phyloP scores from a whole-genome alignment of 2,113 vertebrate genomes.

The Hyperoodon ampullatus region DNA sequence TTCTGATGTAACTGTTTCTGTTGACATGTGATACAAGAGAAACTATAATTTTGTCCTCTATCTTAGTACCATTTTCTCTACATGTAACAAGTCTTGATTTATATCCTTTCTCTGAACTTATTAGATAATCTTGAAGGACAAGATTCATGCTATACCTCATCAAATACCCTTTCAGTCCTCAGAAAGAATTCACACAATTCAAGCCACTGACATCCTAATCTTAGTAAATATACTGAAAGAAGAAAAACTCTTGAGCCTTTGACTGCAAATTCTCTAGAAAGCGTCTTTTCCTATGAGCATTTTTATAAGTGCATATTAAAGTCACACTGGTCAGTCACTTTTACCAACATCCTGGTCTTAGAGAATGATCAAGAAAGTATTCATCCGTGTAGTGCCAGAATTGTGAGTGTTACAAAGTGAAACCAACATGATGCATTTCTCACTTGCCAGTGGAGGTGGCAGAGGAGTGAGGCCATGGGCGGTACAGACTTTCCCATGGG shows the following conservation, averaged over 20 bases:
- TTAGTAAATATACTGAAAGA: constrained; percentile 1
- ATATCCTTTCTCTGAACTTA: constrained; percentile 47
- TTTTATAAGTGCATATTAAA: neutral
- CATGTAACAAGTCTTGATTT: constrained; percentile 13
- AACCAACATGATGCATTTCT: neutral
- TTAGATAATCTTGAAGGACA: neutral
- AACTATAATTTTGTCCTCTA: neutral
- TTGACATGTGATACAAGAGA: neutral
- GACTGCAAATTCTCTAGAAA: neutral
- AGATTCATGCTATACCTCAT: neutral
- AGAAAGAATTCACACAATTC: constrained; percentile 26
- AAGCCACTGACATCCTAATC: neutral
- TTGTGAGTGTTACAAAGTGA: neutral
- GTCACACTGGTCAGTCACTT: constrained; percentile 1
- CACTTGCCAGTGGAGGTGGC: rapidly evolving
- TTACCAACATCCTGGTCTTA: constrained; percentile 6
- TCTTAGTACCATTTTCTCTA: neutral
- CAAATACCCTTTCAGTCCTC: neutral
- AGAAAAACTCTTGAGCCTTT: neutral
- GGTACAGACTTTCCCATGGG: neutral
- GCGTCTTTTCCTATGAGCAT: neutral
- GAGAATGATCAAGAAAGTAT: neutral
- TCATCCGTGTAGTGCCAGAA: neutral
- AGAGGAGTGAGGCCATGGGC: neutral
- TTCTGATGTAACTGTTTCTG: neutral